A percentile compares a stretch with the other conserved stretches of the same genome.
Conservation (phyloP, 1,140 invertebrate genomes). For the Ceratina japonica region DNA sequence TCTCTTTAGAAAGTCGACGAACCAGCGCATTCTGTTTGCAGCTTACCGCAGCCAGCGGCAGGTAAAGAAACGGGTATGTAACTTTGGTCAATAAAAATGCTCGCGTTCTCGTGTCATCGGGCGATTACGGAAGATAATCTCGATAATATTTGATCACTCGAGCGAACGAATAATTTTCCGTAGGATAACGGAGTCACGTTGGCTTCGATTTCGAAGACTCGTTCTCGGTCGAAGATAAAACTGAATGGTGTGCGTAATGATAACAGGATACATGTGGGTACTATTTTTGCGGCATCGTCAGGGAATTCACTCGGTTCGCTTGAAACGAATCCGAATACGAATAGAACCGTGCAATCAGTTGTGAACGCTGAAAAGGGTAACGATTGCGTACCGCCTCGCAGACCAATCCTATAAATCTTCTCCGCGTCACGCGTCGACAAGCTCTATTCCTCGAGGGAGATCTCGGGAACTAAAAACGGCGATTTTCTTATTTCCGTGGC, state of each 20-base stretch:
- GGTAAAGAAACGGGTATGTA: too few species aligned
- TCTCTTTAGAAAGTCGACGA: background rate
- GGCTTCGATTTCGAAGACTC: conserved; percentile 3
- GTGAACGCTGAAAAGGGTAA: conserved; percentile 28
- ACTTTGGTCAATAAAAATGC: too few species aligned
- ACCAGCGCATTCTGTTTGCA: background rate
- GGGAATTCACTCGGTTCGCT: background rate
- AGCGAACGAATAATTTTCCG: background rate
- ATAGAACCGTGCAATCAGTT: conserved; percentile 17
- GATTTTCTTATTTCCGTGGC: conserved; percentile 41
- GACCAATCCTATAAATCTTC: conserved; percentile 45
- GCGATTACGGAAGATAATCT: background rate
- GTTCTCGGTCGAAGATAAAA: background rate
- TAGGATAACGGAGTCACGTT: background rate
- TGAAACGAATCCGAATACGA: background rate
- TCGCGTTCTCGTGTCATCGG: too few species aligned
- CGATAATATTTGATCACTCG: background rate
- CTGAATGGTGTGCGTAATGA: background rate
- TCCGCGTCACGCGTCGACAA: conserved; percentile 26
- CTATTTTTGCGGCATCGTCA: background rate
- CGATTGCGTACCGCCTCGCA: conserved; percentile 13
- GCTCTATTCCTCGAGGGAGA: background rate
- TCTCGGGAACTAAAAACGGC: conserved; percentile 1
- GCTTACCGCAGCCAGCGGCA: background rate
- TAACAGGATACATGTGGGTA: background rate